Conservation (phyloP, 2,113 vertebrate species). For the Pavo muticus region DNA sequence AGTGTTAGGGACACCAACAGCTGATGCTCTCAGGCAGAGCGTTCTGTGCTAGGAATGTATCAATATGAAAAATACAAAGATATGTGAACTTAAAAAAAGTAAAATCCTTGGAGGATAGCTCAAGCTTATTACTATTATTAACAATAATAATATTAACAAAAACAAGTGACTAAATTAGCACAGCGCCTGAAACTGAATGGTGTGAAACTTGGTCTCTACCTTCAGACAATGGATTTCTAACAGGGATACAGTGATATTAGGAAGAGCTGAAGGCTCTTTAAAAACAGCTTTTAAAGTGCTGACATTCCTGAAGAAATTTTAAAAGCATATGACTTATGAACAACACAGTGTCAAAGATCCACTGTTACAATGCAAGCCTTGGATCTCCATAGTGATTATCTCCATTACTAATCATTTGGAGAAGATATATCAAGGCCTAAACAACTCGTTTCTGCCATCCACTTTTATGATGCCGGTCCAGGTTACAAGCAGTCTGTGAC, state of each 20-base stretch:
- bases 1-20: not conserved
- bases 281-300: not conserved
- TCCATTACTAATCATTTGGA: not conserved
- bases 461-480: not conserved
- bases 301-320: not conserved
- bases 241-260: not conserved
- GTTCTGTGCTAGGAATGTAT: not conserved
- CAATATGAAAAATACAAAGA: not conserved
- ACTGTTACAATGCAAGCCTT: not conserved
- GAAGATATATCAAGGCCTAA: not conserved
- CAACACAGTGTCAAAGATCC: not conserved
- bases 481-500: not conserved
- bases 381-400: not conserved
- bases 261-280: not conserved
- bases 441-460: not conserved
- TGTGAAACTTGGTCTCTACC: not conserved
- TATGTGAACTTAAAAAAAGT: not conserved
- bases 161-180: not conserved
- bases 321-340: not conserved
- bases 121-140: not conserved
- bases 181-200: not conserved
- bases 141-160: not conserved
- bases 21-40: conserved; percentile 10
- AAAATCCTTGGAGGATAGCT: not conserved
- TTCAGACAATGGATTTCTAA: not conserved